Evolutionary conservation across 2,113 vertebrate genomes (phyloP).

Genomic region (Anarrhichthys ocellatus): DNA sequence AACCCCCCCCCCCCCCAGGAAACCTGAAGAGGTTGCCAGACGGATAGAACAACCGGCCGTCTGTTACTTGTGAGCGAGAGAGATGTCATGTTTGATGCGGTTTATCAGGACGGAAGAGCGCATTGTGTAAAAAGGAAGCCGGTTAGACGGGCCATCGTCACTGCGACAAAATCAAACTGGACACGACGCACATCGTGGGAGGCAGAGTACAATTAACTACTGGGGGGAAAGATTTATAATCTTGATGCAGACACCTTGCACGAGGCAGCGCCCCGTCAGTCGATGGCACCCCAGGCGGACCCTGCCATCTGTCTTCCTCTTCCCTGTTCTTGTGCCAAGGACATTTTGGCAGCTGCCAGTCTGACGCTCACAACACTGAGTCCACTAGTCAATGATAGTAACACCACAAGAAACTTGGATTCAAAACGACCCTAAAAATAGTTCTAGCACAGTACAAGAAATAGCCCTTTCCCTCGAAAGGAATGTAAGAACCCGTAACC

Average conservation of each 20-base stretch:
- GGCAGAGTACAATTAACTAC: conserved; percentile 37
- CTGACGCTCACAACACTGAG: conserved; percentile 41
- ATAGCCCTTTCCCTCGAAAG: neutral
- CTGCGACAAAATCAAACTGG: conserved; percentile 2
- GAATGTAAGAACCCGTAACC: neutral
- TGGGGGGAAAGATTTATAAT: conserved; percentile 23
- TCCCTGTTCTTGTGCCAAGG: conserved; percentile 50
- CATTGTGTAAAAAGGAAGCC: conserved; percentile 57
- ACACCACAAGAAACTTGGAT: conserved; percentile 19
- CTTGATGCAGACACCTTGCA: conserved; percentile 39
- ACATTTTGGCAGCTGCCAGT: conserved; percentile 50
- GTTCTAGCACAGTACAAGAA: neutral
- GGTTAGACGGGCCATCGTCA: conserved; percentile 47
- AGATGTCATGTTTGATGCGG: conserved; percentile 47
- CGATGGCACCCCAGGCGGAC: conserved; percentile 18
- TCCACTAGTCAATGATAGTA: conserved; percentile 49
- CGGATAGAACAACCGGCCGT: conserved; percentile 6
- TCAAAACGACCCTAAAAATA: conserved; percentile 25
- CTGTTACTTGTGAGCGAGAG: conserved; percentile 32
- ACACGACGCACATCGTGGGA: conserved; percentile 31
- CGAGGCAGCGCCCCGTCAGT: conserved; percentile 22
- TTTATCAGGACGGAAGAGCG: conserved; percentile 49
- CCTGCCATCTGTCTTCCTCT: conserved; percentile 55
- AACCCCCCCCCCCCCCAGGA: neutral
- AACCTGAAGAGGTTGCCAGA: conserved; percentile 37